Evolutionary conservation across 37 sponge, comb jelly and placozoan species (phyloP).

Genomic region (Eunapius fragilis): DNA sequence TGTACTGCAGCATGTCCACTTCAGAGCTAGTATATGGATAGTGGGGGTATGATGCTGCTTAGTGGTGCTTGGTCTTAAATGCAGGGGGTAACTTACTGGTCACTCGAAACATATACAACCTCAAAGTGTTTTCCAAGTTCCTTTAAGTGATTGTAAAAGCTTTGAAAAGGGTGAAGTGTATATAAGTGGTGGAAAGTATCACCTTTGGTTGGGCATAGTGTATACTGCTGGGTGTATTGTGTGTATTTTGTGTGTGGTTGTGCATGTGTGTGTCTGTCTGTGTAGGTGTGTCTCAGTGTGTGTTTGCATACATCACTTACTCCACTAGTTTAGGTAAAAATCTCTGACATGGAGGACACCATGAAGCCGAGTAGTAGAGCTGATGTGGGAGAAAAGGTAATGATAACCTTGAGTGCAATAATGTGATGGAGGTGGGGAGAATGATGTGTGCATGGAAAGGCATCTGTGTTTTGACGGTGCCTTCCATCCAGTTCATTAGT

Average conservation of each 20-base stretch:
- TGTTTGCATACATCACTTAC: slow-evolving; percentile 27
- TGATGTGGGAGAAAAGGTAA: not conserved
- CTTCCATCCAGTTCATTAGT: no score
- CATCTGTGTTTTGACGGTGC: no score
- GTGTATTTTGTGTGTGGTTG: no score
- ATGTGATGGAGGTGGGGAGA: no score
- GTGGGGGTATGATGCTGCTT: not conserved
- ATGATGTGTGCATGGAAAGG: no score
- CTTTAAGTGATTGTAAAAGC: slow-evolving; percentile 76
- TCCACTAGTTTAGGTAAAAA: slow-evolving; percentile 80
- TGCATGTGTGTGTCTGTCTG: slow-evolving; percentile 21
- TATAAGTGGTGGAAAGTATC: no score
- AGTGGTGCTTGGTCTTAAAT: not conserved
- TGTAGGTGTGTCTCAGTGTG: slow-evolving; percentile 1
- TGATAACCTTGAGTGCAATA: no score
- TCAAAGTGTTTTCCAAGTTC: slow-evolving; percentile 61
- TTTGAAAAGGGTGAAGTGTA: not conserved
- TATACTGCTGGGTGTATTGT: no score
- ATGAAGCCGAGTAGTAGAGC: slow-evolving; percentile 83
- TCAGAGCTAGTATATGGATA: slow-evolving; percentile 60
- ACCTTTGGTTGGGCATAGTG: no score
- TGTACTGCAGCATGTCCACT: slow-evolving; percentile 70
- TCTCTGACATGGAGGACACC: slow-evolving; percentile 82
- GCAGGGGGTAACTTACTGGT: slow-evolving; percentile 60
- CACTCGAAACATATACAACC: slow-evolving; percentile 77